Evolutionary conservation across 35 echinoderm and acorn worm genomes (phyloP).

Genomic region (Strongylocentrotus purpuratus): DNA sequence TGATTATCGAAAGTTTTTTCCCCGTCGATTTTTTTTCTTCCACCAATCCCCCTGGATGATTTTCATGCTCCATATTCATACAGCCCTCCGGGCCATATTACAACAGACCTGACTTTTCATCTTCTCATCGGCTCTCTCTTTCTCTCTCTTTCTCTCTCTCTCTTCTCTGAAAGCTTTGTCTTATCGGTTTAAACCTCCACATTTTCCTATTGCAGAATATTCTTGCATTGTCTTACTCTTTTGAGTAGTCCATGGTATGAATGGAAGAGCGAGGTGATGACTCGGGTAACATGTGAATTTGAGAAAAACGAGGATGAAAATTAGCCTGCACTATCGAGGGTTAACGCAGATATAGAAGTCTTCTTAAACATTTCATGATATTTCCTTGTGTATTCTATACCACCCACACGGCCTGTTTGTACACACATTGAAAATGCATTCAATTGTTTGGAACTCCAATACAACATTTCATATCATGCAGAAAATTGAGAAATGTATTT

Average conservation of each 20-base stretch:
- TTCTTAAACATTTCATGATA: no score
- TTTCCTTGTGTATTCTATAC: no score
- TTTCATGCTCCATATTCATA: constrained; percentile 46
- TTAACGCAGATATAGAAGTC: neutral
- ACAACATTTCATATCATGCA: no score
- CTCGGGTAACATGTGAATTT: neutral
- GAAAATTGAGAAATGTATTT: no score
- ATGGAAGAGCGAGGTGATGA: neutral
- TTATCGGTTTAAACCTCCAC: neutral
- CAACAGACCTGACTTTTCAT: neutral
- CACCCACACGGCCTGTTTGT: no score
- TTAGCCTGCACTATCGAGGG: neutral
- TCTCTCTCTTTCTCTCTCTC: neutral
- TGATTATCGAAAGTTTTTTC: constrained; percentile 41
- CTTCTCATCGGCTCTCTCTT: neutral
- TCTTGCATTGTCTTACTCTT: neutral
- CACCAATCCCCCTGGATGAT: constrained; percentile 26
- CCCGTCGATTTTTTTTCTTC: neutral
- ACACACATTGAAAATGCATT: no score
- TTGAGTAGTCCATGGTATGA: neutral
- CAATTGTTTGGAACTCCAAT: no score
- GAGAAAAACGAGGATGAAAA: neutral
- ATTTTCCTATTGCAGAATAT: neutral
- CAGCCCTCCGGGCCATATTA: constrained; percentile 32
- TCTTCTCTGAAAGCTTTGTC: neutral